Base-by-base conservation (phyloP, 2,113 vertebrate species). In the Saguinus imperator region DNA sequence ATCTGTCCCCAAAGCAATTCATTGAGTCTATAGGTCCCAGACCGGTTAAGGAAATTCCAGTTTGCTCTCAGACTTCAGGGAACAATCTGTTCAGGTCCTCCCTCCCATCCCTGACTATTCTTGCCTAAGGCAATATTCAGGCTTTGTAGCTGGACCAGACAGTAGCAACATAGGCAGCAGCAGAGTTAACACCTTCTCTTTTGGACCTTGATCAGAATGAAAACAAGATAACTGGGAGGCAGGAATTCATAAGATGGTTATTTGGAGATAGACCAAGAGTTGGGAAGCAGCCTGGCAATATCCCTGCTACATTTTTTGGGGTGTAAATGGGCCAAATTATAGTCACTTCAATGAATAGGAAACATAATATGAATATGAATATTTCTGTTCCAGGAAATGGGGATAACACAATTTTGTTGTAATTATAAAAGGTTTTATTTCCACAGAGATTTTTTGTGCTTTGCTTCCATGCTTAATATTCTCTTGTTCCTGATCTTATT, bases 121-220 rank as follows among this genome's bases (percentile, higher is more conserved):
- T 94, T 61, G 50, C 92, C 84, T 40, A 61, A 16, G 45, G 57
- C 89, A 72, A 45, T 80, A 35, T 18, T 85, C 48, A 87, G 13
- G 6, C 48, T 94, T 87, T 93, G 29, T 27, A 21, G 29, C 13
- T 90, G 52, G 12, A 87, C 57, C 25, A 45, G 17, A 80, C 9
- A 6, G 29, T 45, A 93, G 8, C 70, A 20, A 50, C 4, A 12
- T 23, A 75, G 50, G 80, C 27, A 82, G 40, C 90, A 89, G 14
- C 23, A 92, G 32, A 94, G 35, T 57, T 92, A 92, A 97, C 93
- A 37, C 3, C 77, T 32, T 76, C 13, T 17, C 8, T 58, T 92
- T 68, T 87, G 58, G 35, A 91, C 58, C 84, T 89, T 94, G 70
- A 92, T 94, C 7, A 84, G 87, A 76, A 94, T 87, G 27, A 83